These are phyloP conservation scores for Cardiocondyla obscurior DNA, from an alignment of 1,140 invertebrate genomes.

Conservation along the genomic window DNA sequence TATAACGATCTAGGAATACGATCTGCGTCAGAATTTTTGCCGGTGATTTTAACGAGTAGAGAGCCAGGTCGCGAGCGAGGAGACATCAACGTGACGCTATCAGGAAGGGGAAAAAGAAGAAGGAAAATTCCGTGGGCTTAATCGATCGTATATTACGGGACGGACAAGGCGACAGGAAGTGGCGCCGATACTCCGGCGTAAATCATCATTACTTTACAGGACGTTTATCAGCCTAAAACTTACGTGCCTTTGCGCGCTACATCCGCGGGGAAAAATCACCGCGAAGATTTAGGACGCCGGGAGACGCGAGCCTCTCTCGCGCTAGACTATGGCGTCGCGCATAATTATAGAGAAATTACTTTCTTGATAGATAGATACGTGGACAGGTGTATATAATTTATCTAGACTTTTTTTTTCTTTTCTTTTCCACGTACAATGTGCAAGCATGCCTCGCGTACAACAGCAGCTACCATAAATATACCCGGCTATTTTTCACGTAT, in stretches of 20 bases:
- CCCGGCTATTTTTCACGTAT: neutral
- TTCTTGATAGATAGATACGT: neutral
- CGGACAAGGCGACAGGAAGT: conserved; percentile 21
- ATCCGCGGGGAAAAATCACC: conserved; percentile 1
- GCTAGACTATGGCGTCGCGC: neutral
- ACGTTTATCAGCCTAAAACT: conserved; percentile 44
- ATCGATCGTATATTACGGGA: conserved; percentile 42
- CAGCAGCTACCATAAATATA: neutral
- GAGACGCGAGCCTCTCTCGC: conserved; percentile 11
- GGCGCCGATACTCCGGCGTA: neutral
- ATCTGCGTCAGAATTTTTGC: conserved; percentile 23
- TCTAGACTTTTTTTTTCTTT: neutral
- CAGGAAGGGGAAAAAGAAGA: conserved; percentile 3
- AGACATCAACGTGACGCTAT: neutral
- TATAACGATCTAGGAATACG: conserved; percentile 20
- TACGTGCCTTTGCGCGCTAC: neutral
- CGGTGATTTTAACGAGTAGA: conserved; percentile 29
- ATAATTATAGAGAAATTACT: conserved; percentile 12
- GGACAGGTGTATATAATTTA: conserved; percentile 13
- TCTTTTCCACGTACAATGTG: too few species aligned
- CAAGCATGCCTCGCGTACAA: neutral
- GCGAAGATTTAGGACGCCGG: conserved; percentile 14
- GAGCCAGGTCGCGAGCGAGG: neutral
- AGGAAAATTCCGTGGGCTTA: conserved; percentile 15
- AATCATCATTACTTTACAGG: conserved; percentile 38